These are phyloP conservation scores for Collichthys lucidus DNA, from an alignment of 2,113 vertebrate genomes.

Conservation along the genomic window DNA sequence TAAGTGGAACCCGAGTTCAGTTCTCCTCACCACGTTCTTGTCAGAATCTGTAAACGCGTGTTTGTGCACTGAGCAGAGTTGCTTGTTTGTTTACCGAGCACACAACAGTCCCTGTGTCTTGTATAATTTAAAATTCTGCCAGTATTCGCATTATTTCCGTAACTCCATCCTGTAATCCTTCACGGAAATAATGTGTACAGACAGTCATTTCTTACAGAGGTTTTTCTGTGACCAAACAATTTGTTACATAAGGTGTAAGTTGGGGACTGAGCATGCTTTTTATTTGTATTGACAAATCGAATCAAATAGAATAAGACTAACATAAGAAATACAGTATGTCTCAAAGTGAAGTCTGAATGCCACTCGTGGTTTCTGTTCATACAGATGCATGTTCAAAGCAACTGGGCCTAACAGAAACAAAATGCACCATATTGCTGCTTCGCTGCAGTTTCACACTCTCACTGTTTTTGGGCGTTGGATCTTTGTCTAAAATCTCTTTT, in stretches of 20 bases:
- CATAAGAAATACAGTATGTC: not conserved
- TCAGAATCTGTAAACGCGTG: slow-evolving; percentile 21
- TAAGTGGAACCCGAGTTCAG: slow-evolving; percentile 6
- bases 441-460: not conserved
- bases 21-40: slow-evolving; percentile 29
- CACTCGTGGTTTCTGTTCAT: slow-evolving; percentile 5
- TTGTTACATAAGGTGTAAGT: not conserved
- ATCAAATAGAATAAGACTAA: slow-evolving; percentile 11
- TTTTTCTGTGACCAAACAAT: slow-evolving; percentile 4
- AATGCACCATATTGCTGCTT: not conserved
- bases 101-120: not conserved
- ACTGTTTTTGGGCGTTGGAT: not conserved
- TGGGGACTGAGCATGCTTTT: not conserved
- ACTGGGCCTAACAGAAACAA: not conserved
- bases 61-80: slow-evolving; percentile 15
- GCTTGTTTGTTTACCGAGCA: slow-evolving; percentile 52
- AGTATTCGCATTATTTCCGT: not conserved
- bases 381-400: slow-evolving; percentile 3
- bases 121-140: slow-evolving; percentile 19
- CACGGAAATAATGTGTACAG: slow-evolving; percentile 10
- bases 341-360: slow-evolving; percentile 1
- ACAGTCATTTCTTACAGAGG: slow-evolving; percentile 1
- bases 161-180: not conserved
- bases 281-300: not conserved
- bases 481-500: not conserved